phyloP scores from a whole-genome alignment of 2,888 invertebrate species.

The Diarsia mendica region DNA sequence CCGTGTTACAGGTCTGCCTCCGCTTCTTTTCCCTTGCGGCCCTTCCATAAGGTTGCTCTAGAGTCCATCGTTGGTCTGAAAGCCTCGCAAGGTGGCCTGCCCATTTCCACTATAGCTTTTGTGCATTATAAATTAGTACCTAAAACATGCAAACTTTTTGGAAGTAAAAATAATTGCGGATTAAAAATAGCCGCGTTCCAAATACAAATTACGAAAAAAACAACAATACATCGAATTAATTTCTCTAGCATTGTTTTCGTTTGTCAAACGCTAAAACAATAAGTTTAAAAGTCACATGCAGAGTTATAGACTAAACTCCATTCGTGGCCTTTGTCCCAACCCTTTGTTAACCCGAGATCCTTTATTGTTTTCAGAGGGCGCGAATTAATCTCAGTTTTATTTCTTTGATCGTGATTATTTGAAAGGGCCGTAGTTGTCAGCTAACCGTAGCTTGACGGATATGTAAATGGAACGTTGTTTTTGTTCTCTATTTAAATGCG shows the following conservation, averaged over 20 bases:
- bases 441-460: conserved; percentile 78
- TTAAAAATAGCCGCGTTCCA: conserved; percentile 39
- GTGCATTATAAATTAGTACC: too few relatives aligned
- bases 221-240: conserved; percentile 81
- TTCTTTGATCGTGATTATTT: conserved; percentile 86
- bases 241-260: conserved; percentile 81
- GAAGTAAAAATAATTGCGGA: conserved; percentile 2
- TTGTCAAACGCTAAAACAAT: conserved; percentile 86
- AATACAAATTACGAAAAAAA: conserved; percentile 61
- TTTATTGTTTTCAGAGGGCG: conserved; percentile 85
- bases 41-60: too few relatives aligned
- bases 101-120: too few relatives aligned
- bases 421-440: conserved; percentile 83
- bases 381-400: conserved; percentile 89
- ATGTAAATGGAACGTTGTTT: conserved; percentile 80
- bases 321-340: conserved; percentile 81
- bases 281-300: conserved; percentile 87
- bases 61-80: too few relatives aligned
- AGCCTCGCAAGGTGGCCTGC: too few relatives aligned
- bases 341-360: conserved; percentile 80
- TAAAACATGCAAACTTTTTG: not conserved
- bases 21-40: too few relatives aligned
- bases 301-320: conserved; percentile 87
- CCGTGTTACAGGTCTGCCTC: too few relatives aligned
- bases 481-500: conserved; percentile 66